phyloP scores from a whole-genome alignment of 92 coral and sea anemone species.

The Heteractis magnifica region DNA sequence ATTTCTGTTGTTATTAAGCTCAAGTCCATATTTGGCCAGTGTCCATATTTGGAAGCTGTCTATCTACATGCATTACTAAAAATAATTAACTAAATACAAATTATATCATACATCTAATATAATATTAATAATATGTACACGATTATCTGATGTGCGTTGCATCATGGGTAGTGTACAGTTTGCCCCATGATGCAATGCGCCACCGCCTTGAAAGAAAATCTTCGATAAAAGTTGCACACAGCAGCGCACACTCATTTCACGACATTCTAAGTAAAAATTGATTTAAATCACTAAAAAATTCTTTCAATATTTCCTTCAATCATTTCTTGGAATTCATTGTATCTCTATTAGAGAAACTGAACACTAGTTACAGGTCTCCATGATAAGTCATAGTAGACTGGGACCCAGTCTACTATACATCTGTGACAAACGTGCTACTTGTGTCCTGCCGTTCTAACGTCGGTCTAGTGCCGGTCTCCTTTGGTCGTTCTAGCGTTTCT shows the following conservation, averaged over 20 bases:
- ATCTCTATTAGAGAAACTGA: not conserved
- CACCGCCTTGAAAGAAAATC: not conserved
- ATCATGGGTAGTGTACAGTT: not conserved
- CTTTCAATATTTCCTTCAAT: no score
- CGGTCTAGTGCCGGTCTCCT: constrained; percentile 42
- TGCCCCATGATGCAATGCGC: constrained; percentile 3
- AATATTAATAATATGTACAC: not conserved
- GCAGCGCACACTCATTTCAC: not conserved
- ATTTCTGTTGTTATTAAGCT: not conserved
- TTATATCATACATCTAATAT: not conserved
- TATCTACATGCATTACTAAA: not conserved
- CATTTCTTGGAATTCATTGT: no score
- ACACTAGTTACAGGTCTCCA: not conserved
- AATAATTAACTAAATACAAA: not conserved
- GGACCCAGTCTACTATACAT: constrained; percentile 41
- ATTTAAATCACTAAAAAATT: not conserved
- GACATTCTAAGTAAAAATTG: not conserved
- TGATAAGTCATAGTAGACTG: not conserved
- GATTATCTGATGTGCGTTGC: not conserved
- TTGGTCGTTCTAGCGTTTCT: constrained; percentile 35
- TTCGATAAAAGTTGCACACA: no score
- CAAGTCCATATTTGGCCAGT: constrained; percentile 1
- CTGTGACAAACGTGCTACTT: constrained; percentile 79
- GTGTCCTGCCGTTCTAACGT: constrained; percentile 70
- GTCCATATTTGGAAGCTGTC: not conserved